These are phyloP conservation scores for Trichomycterus rosablanca DNA, from an alignment of 2,113 vertebrate species.

Conservation along the genomic window DNA sequence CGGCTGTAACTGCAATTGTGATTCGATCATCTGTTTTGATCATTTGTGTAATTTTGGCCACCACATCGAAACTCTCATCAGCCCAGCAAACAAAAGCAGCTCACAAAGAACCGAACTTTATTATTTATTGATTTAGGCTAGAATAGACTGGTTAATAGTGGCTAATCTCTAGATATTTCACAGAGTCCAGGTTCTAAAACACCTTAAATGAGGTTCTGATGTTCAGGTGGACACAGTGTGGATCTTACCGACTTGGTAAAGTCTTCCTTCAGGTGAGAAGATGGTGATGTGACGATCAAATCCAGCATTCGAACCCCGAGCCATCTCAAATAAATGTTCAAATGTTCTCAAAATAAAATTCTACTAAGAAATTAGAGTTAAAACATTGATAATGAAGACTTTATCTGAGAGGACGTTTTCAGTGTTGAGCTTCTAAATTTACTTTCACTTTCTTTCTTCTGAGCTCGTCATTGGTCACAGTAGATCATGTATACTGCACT, in stretches of 20 bases:
- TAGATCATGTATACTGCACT: neutral
- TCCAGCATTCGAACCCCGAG: conserved; percentile 70
- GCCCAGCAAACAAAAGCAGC: too few species aligned
- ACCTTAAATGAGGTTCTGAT: neutral
- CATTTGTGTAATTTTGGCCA: too few species aligned
- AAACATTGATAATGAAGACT: neutral
- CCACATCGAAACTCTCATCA: too few species aligned
- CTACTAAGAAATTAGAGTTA: neutral
- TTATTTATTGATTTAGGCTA: too few species aligned
- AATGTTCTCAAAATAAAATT: neutral
- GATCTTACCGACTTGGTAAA: conserved; percentile 73
- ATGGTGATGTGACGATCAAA: conserved; percentile 78
- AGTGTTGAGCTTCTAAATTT: too few species aligned
- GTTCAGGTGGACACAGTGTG: too few species aligned
- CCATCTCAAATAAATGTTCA: too few species aligned
- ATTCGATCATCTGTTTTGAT: too few species aligned
- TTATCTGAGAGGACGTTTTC: too few species aligned
- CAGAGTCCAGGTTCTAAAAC: neutral
- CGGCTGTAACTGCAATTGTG: too few species aligned
- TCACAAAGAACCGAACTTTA: too few species aligned
- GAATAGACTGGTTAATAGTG: too few species aligned
- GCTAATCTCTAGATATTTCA: neutral
- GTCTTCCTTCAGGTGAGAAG: conserved; percentile 72
- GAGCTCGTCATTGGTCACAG: neutral
- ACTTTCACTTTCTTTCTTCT: conserved; percentile 59